Evolutionary conservation across 2,888 invertebrate species (phyloP), one percentile per base, ranked within the genome.

Genomic region (Prionchulus punctatus): DNA sequence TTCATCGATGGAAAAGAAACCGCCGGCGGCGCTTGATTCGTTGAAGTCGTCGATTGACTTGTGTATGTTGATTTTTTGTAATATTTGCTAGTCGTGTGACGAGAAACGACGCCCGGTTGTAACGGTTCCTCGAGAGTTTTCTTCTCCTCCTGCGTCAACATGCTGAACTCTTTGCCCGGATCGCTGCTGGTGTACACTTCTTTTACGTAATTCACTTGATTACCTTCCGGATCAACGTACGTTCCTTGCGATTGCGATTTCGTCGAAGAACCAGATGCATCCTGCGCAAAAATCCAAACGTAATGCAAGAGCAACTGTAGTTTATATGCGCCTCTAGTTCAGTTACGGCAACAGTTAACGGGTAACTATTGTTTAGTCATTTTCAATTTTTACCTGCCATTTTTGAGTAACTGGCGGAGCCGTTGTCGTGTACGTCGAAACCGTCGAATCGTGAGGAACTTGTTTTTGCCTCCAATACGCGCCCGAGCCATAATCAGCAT

Each of bases 31-130:
- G 53, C 12, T 30, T 7, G 45, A 4, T 3, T 25, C 3, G 48
- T 54, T 4, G 45, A 26, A 4, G 54, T 23, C n/a, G 45, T 47
- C 3, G 54, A 52, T n/a, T 12, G 21, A 26, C 47, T 54, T 30
- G 67, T 66, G 47, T 64, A 63, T 25, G 67, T 67, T 60, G 68
- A 67, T 64, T 67, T 68, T 60, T 67, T 67, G 60, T 67, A 67
- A 56, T 68, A 67, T 59, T 67, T 67, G 36, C 67, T 67, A n/a
- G 67, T 67, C 49, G 65, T 64, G 54, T 67, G 66, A 49, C 65
- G 60, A 4, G 65, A 65, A 51, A 67, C 64, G 53, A 68, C 64
- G 56, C 67, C 67, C 21, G 66, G 66, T 48, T 66, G 64, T 43
- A 66, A 52, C 23, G 64, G 65, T 31, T 64, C 63, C 59, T 67